Base-by-base conservation (phyloP, 2,797 vertebrate genomes). In the Morus bassanus region DNA sequence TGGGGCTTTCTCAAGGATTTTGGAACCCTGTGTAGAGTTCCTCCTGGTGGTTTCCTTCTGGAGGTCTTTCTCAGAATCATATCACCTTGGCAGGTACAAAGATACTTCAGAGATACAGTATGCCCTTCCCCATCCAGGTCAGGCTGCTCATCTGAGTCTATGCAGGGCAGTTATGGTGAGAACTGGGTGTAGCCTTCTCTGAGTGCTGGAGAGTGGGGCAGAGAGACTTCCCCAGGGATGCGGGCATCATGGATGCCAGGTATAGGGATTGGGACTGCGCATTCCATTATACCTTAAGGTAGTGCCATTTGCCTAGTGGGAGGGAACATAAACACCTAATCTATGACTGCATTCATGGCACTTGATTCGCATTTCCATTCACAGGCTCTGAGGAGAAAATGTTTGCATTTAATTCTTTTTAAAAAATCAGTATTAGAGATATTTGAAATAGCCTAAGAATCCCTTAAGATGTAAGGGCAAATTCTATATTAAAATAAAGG, bases 401-500 rank as follows among this genome's bases (percentile, higher is more conserved):
- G 41, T 72, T 91, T 91, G 61, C 60, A 84, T 68, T 95, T 83
- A 78, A 95, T 79, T 50, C 18, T 84, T 86, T 6, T 5, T 5
- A 2, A 48, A 73, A 41, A 45, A 35, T 46, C 78, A 48, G 33
- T 63, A 61, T 78, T 69, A 61, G 50, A 91, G 70, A 9, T n/a
- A 65, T 1, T 22, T 53, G 57, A 89, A 94, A 70, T 59, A 56
- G 57, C 37, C 51, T 0, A 7, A 83, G 75, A 84, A 72, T 67
- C 30, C 57, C 41, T 74, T 30, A 84, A 90, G 57, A 56, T 30
- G 1, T 48, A 48, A 74, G 77, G 41, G 77, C 43, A 35, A 91
- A 85, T 91, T 54, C 39, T 37, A 46, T 13, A 22, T 84, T 91
- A 75, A 93, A 85, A 76, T 82, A 86, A 84, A 82, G 30, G 22